Evolutionary conservation across 2,797 vertebrate species (phyloP), one percentile per base, ranked within the genome.

Genomic region (Syngnathus rostellatus): DNA sequence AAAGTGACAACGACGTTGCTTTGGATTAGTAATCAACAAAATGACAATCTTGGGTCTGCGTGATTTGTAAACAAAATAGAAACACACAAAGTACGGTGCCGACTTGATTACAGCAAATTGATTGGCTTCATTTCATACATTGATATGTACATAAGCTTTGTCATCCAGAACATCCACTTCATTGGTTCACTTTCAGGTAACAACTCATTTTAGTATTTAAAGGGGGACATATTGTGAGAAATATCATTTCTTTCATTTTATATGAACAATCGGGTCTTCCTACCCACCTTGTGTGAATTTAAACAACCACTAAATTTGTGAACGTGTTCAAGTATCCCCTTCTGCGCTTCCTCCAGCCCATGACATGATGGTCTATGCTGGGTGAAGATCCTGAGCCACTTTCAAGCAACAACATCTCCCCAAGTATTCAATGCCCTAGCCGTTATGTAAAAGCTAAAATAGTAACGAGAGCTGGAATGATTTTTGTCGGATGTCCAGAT

Each of bases 41-140:
- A 75, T 70, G 74, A 86, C 85, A 87, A 86, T 85, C 83, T 72
- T 78, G 57, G 74, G 75, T 85, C 71, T 84, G 70, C 75, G 76
- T 77, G 68, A 76, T 71, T 73, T 77, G 78, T 82, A 80, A 83
- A 86, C 75, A 84, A 82, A 79, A 81, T 70, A 81, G 68, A 78
- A 72, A 80, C n/a, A 64, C 45, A 40, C 50, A 45, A 64, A 54
- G 48, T 37, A 63, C 11, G 9, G 59, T n/a, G 62, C 31, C 11
- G 10, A 37, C 25, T 38, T 14, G 23, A 17, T 37, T 17, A 31
- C 21, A 31, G 9, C 40, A 17, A 61, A 11, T n/a, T 6, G 8
- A 21, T 41, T 43, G 59, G 59, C 10, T 41, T 6, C 7, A 61
- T 41, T 61, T 21, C 81, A 71, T 40, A 80, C 76, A 72, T 62